These are phyloP conservation scores for Dryobotodes eremita DNA, from an alignment of 2,888 invertebrate species.

Conservation along the genomic window DNA sequence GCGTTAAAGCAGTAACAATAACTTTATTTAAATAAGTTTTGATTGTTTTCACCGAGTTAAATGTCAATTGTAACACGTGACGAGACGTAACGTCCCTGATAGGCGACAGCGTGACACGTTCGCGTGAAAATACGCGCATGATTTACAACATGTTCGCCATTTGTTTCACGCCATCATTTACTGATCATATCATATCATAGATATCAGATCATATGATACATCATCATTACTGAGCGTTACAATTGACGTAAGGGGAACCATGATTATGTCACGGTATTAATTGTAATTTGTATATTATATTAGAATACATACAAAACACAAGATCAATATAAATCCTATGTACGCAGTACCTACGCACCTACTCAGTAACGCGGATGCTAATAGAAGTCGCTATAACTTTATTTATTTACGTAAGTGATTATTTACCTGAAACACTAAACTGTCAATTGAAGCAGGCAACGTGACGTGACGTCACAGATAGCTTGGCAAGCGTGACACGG, in stretches of 20 bases:
- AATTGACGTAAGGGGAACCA: background rate
- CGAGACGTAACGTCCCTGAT: constrained; percentile 3
- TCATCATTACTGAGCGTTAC: background rate
- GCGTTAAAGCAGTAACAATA: background rate
- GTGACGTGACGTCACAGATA: constrained; percentile 47
- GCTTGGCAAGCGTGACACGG: constrained; percentile 48
- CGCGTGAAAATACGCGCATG: constrained; percentile 6
- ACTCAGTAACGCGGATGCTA: background rate
- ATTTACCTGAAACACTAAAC: constrained; percentile 37
- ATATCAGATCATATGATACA: too few relatives aligned
- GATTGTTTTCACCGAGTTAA: constrained; percentile 14
- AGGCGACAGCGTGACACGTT: constrained; percentile 18
- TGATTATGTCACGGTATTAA: background rate
- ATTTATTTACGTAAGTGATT: constrained; percentile 29
- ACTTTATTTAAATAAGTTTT: constrained; percentile 10
- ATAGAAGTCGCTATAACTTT: background rate
- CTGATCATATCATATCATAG: too few relatives aligned
- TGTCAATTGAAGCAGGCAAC: constrained; percentile 47
- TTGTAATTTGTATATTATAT: background rate
- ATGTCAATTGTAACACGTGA: constrained; percentile 26
- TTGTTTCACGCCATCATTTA: constrained; percentile 26
- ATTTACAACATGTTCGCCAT: constrained; percentile 28
- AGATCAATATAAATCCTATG: background rate
- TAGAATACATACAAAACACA: background rate
- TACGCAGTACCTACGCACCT: too few relatives aligned